Conservation (phyloP, 2,888 invertebrate species). For the Sinotaia quadrata region DNA sequence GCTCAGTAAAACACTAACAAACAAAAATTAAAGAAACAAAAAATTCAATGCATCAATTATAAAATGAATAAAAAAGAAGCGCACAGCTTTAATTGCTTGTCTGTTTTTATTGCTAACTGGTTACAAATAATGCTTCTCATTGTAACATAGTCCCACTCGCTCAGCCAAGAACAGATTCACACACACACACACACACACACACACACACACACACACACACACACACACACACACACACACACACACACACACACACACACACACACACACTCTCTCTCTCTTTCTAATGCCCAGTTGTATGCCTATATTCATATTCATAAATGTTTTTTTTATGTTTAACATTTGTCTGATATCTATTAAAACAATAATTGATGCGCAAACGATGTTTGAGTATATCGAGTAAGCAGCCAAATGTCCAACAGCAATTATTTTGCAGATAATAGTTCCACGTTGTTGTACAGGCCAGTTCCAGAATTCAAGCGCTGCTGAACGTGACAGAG, state of each 20-base stretch:
- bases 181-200: conserved; percentile 3
- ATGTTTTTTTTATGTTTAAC: not conserved
- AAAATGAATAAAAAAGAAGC: too few relatives aligned
- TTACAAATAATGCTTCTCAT: too few relatives aligned
- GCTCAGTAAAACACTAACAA: not conserved
- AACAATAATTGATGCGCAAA: not conserved
- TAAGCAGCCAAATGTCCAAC: too few relatives aligned
- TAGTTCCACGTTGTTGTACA: too few relatives aligned
- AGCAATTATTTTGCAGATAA: too few relatives aligned
- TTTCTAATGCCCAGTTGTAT: not conserved
- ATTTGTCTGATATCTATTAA: too few relatives aligned
- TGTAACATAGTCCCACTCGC: not conserved
- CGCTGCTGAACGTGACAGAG: too few relatives aligned
- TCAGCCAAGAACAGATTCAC: not conserved
- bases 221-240: not conserved
- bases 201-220: conserved; percentile 6
- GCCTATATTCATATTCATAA: not conserved
- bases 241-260: conserved; percentile 13
- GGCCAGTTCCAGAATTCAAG: too few relatives aligned
- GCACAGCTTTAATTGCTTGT: too few relatives aligned
- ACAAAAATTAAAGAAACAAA: not conserved
- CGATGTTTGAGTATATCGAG: too few relatives aligned
- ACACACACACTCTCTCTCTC: not conserved
- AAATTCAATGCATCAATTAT: not conserved
- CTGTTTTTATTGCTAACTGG: too few relatives aligned